Percentiles rank a stretch among this genome's conserved stretches.
These are phyloP conservation scores for Myopa tessellatipennis DNA, from an alignment of 2,888 invertebrate genomes.

Conservation along the genomic window DNA sequence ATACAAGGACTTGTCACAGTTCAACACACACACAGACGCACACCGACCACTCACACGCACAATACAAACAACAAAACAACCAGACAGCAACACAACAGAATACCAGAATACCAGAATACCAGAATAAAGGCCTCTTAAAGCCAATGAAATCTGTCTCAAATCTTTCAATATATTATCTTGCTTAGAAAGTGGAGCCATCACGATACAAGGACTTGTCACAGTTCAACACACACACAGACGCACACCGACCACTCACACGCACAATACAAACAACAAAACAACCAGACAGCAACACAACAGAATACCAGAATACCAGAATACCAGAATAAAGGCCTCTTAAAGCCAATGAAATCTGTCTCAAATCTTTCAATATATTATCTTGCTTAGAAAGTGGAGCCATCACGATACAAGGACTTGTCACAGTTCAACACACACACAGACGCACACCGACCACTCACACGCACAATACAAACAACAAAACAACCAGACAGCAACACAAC, in stretches of 20 bases:
- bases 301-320: no score
- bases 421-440: slow-evolving; percentile 39
- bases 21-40: slow-evolving; percentile 30
- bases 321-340: slow-evolving; percentile 31
- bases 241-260: slow-evolving; percentile 1
- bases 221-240: slow-evolving; percentile 35
- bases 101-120: neutral
- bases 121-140: slow-evolving; percentile 40
- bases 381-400: neutral
- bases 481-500: neutral
- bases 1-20: slow-evolving; percentile 50
- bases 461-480: neutral
- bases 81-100: neutral
- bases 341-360: slow-evolving; percentile 52
- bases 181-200: neutral
- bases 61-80: neutral
- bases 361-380: slow-evolving; percentile 53
- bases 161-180: slow-evolving; percentile 52
- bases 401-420: slow-evolving; percentile 48
- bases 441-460: neutral
- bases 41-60: neutral
- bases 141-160: slow-evolving; percentile 52
- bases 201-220: slow-evolving; percentile 49
- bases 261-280: neutral
- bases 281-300: neutral